phyloP scores from a whole-genome alignment of 2,113 vertebrate species.

The Macrotis lagotis region DNA sequence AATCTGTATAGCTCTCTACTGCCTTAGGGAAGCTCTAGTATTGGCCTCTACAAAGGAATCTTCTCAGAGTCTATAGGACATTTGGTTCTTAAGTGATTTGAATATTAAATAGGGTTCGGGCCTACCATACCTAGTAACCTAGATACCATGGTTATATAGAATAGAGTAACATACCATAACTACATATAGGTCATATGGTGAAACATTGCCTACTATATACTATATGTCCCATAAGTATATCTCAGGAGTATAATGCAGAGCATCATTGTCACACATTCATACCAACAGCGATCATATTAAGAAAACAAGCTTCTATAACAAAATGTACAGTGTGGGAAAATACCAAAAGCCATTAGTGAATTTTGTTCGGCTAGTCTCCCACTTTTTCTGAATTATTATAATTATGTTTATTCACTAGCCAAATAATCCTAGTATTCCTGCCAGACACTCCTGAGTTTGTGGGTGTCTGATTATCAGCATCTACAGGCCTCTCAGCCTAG shows the following conservation, averaged over 20 bases:
- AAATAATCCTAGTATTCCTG: background rate
- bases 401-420: background rate
- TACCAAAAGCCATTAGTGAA: background rate
- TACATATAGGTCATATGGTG: background rate
- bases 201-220: background rate
- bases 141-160: background rate
- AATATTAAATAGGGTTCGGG: background rate
- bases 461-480: background rate
- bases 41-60: background rate
- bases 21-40: background rate
- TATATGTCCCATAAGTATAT: background rate
- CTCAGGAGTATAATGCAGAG: background rate
- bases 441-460: background rate
- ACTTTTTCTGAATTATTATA: background rate
- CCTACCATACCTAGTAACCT: background rate
- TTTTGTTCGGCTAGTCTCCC: background rate
- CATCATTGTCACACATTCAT: background rate
- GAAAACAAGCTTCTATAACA: background rate
- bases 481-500: background rate
- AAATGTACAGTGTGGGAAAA: background rate
- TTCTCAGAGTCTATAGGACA: background rate
- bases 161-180: background rate
- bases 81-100: background rate
- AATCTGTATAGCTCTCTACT: background rate
- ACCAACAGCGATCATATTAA: background rate